phyloP scores from a whole-genome alignment of 2,113 vertebrate species.

The Mormyrus iriodes region DNA sequence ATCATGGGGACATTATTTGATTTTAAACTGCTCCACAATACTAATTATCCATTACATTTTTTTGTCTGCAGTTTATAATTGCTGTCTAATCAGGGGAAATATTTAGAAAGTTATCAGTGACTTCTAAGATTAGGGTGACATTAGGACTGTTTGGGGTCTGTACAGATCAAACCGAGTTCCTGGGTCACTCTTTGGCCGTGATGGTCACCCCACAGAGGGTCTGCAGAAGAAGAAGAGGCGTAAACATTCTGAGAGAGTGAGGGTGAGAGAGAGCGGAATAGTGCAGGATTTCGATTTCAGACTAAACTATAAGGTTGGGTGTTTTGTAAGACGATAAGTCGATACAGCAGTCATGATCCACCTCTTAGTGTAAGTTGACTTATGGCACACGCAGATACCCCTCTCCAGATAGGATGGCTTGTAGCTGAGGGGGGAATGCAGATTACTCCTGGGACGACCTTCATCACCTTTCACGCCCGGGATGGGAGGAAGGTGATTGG shows the following conservation, averaged over 20 bases:
- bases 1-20: conserved; percentile 4
- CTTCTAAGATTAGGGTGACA: conserved; percentile 1
- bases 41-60: conserved; percentile 2
- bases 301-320: not conserved
- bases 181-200: not conserved
- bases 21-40: not conserved
- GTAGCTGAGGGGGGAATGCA: not conserved
- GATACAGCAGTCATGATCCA: not conserved
- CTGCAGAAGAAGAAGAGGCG: not conserved
- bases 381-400: not conserved
- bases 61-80: not conserved
- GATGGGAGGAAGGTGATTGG: conserved; percentile 1
- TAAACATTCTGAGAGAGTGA: not conserved
- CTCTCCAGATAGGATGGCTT: not conserved
- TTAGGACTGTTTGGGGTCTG: not conserved
- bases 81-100: not conserved
- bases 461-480: not conserved
- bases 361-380: not conserved
- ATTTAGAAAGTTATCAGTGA: not conserved
- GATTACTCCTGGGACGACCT: not conserved
- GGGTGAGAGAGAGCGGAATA: not conserved
- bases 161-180: not conserved
- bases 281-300: not conserved
- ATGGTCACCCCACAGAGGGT: not conserved
- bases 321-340: not conserved